Conservation (phyloP, 1,140 invertebrate species). For the Maconellicoccus hirsutus region DNA sequence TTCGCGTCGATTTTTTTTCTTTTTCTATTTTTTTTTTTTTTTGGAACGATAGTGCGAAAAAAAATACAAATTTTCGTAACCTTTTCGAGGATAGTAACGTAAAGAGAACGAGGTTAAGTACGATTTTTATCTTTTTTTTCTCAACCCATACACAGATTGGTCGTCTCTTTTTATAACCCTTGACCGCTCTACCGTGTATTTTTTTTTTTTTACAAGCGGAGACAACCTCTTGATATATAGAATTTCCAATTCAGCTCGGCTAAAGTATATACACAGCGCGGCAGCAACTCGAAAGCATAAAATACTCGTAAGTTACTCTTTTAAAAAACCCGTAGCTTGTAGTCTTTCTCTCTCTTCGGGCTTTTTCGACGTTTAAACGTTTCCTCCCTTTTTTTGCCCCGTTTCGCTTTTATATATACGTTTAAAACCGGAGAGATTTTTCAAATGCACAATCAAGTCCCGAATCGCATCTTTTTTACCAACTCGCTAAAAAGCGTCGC, state of each 20-base stretch:
- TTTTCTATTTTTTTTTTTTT: too few species aligned
- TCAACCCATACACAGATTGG: not conserved
- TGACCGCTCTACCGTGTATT: not conserved
- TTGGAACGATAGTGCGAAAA: not conserved
- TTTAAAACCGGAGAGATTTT: too few species aligned
- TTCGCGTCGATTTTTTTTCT: too few species aligned
- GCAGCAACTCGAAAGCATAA: not conserved
- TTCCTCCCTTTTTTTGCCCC: too few species aligned
- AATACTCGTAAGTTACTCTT: conserved; percentile 4
- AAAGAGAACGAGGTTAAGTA: conserved; percentile 1
- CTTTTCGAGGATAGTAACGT: not conserved
- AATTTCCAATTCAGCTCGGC: conserved; percentile 8
- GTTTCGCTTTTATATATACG: too few species aligned
- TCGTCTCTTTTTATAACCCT: not conserved
- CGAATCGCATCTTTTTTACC: too few species aligned
- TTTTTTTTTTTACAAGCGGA: not conserved
- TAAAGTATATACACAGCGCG: not conserved
- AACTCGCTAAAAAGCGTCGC: too few species aligned
- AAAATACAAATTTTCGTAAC: not conserved
- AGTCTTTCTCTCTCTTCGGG: not conserved
- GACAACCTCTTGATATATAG: conserved; percentile 2
- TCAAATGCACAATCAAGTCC: too few species aligned
- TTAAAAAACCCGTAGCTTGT: not conserved
- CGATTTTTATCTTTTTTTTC: conserved; percentile 8
- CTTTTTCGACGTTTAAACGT: not conserved